Evolutionary conservation across 2,797 vertebrate genomes (phyloP), one percentile per base, ranked within the genome.

Genomic region (Poecile montanus): DNA sequence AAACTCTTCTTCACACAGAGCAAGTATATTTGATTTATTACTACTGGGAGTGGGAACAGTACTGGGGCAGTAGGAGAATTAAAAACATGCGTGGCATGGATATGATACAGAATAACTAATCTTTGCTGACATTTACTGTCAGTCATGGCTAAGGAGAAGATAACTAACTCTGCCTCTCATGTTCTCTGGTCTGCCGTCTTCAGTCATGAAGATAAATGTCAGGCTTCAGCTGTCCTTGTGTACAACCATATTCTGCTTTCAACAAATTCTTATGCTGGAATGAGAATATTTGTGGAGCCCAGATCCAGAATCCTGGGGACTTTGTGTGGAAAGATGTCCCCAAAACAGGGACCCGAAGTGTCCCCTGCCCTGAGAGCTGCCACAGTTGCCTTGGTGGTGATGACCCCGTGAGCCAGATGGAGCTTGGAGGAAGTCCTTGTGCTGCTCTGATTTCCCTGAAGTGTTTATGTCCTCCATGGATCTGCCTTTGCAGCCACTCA

Each of bases 101-200:
- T 95, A 96, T 95, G 93, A 96, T 93, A 89, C 94, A 93, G 21
- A 97, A 95, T 97, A 96, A 95, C 97, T 98, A 97, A 97, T 98
- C 97, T 97, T 95, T 91, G 60, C 92, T 97, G 97, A 97, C 97
- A 95, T 97, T 97, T 96, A 70, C 97, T 97, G 97, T 97, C 97
- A 97, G 40, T 97, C 97, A 93, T 36, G 67, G 80, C 73, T 86
- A 96, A 97, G 96, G 93, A 95, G 95, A 95, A 90, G 97, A 97
- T 97, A 97, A 97, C 96, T 96, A 96, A 96, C 95, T 88, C 88
- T 91, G 92, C 93, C 94, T 95, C 93, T 95, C 85, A 63, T 91
- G 93, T 93, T 96, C 78, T 82, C 84, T 87, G 94, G 96, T 93
- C 95, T 92, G 40, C 94, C 50, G 89, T 96, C 96, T 96, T 96